These are phyloP conservation scores for Coregonus sp. DNA, from an alignment of 2,797 vertebrate species.

Conservation along the genomic window DNA sequence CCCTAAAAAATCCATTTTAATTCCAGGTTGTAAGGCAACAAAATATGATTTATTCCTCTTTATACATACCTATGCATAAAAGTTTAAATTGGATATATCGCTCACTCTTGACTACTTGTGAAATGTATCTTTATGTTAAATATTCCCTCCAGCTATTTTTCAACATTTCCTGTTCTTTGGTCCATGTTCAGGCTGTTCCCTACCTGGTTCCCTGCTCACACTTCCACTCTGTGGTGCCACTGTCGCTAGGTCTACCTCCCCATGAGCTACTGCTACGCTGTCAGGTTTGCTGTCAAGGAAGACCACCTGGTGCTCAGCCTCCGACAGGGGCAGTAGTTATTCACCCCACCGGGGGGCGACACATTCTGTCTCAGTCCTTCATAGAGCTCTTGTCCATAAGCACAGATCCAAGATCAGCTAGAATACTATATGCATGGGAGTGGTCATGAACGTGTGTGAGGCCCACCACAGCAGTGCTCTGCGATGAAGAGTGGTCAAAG, in stretches of 20 bases:
- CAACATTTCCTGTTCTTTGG: not conserved
- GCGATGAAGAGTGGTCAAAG: conserved; percentile 74
- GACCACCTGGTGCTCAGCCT: conserved; percentile 86
- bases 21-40: too few species aligned
- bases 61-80: not conserved
- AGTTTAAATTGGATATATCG: not conserved
- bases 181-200: conserved; percentile 83
- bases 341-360: conserved; percentile 40
- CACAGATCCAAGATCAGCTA: not conserved
- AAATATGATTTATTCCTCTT: not conserved
- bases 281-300: conserved; percentile 79
- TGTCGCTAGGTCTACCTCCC: conserved; percentile 96
- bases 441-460: conserved; percentile 85
- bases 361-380: not conserved
- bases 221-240: conserved; percentile 94
- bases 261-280: conserved; percentile 95
- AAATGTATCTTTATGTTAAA: not conserved
- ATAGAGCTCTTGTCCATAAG: not conserved
- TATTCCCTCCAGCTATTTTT: not conserved
- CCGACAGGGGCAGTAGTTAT: conserved; percentile 79
- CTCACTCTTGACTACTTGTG: not conserved
- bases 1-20: too few species aligned
- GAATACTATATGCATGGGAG: conserved; percentile 43
- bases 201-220: conserved; percentile 87
- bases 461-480: conserved; percentile 80